Evolutionary conservation across 2,113 vertebrate genomes (phyloP).

Genomic region (Tursiops truncatus): DNA sequence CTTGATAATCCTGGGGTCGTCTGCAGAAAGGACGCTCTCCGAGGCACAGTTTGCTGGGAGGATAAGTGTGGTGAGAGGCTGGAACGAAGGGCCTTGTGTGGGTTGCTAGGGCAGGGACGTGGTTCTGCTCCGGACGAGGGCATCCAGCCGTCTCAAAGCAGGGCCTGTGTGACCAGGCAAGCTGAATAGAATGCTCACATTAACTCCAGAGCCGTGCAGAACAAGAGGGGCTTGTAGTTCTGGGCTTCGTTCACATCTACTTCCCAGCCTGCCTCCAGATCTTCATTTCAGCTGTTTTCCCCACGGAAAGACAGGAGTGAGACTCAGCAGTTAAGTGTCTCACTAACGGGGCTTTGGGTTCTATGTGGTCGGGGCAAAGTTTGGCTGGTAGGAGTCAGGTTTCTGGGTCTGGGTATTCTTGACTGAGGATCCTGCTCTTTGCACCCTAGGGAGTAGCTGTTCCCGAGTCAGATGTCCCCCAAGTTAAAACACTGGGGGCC

Average conservation of each 20-base stretch:
- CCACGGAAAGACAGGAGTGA: background rate
- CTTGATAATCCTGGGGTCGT: background rate
- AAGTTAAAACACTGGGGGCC: background rate
- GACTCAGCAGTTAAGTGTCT: background rate
- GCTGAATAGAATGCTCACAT: rapidly evolving
- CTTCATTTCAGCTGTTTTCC: background rate
- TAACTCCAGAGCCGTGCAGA: background rate
- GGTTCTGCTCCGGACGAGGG: rapidly evolving
- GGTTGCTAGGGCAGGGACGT: background rate
- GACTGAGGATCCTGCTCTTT: background rate
- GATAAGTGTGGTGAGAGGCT: background rate
- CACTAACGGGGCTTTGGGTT: background rate
- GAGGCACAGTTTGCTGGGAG: background rate
- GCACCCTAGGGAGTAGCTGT: no score
- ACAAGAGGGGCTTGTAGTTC: no score
- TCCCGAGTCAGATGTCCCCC: background rate
- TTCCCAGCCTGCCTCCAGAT: background rate
- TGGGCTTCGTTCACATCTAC: rapidly evolving
- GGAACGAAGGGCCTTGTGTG: background rate
- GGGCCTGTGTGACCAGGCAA: background rate
- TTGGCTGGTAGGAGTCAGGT: background rate
- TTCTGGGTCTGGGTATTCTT: background rate
- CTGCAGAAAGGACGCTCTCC: background rate
- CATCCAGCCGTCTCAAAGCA: background rate
- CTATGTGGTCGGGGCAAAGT: rapidly evolving